phyloP scores from a whole-genome alignment of 2,113 vertebrate genomes.

The Ailurus styani region DNA sequence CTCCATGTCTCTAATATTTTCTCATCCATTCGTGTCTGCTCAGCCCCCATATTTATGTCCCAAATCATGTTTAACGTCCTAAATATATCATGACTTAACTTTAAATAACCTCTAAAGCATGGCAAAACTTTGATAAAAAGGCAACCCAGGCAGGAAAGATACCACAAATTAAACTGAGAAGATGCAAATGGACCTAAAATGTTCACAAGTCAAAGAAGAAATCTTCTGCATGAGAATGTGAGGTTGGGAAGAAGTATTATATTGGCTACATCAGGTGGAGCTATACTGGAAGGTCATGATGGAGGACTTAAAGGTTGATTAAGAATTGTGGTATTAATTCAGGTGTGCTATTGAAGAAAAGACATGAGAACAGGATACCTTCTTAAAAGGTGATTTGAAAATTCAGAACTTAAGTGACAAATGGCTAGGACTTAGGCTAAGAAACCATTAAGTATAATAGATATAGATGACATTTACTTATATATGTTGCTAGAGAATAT shows the following conservation, averaged over 20 bases:
- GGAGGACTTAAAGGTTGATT: not conserved
- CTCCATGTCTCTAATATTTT: not conserved
- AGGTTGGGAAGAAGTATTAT: not conserved
- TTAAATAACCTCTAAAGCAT: not conserved
- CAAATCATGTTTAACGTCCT: not conserved
- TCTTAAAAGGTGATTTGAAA: not conserved
- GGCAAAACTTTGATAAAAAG: not conserved
- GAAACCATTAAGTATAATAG: not conserved
- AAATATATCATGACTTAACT: not conserved
- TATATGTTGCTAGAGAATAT: not conserved
- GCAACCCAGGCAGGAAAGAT: not conserved
- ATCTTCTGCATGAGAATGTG: not conserved
- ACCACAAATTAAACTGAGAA: not conserved
- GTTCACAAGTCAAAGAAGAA: not conserved
- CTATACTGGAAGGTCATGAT: not conserved
- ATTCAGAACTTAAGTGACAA: not conserved
- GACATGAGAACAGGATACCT: not conserved
- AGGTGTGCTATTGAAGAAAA: not conserved
- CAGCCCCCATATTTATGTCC: not conserved
- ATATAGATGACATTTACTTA: not conserved
- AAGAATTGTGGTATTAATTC: not conserved
- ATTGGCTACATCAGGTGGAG: not conserved
- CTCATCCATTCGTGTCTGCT: not conserved
- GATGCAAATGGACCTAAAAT: not conserved
- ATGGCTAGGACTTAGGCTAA: not conserved